A percentile compares a stretch with the other conserved stretches of the same genome.
phyloP scores from a whole-genome alignment of 1,140 invertebrate genomes.

The Drosophila punjabiensis region DNA sequence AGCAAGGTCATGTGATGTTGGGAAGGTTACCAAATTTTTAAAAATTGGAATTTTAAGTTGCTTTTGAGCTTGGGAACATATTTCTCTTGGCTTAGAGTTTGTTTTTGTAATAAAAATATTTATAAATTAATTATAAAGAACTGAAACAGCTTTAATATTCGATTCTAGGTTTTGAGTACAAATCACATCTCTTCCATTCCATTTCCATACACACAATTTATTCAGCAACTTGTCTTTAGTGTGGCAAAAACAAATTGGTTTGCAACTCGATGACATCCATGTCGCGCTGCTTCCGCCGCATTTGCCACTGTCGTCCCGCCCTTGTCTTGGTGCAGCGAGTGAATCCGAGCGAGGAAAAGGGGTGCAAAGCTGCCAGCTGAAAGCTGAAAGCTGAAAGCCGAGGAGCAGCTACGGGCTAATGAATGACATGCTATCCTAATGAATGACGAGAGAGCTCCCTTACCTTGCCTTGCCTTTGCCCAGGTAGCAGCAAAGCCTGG shows the following conservation, averaged over 20 bases:
- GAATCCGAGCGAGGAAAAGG: slow-evolving; percentile 1
- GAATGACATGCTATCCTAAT: slow-evolving; percentile 73
- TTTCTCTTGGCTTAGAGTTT: neutral
- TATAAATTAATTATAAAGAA: neutral
- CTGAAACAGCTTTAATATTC: neutral
- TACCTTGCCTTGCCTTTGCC: too few relatives aligned
- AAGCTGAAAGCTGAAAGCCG: slow-evolving; percentile 2
- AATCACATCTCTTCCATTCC: neutral
- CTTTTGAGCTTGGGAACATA: too few relatives aligned
- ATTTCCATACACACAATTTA: neutral
- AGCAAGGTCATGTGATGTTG: neutral
- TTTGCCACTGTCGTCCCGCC: slow-evolving; percentile 25
- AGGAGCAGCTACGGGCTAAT: slow-evolving; percentile 36
- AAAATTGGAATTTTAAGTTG: neutral
- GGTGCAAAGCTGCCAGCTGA: neutral
- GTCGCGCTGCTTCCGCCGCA: slow-evolving; percentile 56
- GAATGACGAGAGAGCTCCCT: slow-evolving; percentile 58
- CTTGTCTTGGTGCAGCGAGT: slow-evolving; percentile 42
- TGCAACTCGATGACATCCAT: slow-evolving; percentile 68
- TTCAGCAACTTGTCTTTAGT: slow-evolving; percentile 7
- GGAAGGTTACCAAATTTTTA: too few relatives aligned
- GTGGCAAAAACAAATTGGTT: slow-evolving; percentile 58
- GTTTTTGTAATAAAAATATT: neutral
- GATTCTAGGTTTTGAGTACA: neutral
- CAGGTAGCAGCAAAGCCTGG: slow-evolving; percentile 3